Conservation (phyloP, 2,797 vertebrate species). For the Podarcis lilfordi region DNA sequence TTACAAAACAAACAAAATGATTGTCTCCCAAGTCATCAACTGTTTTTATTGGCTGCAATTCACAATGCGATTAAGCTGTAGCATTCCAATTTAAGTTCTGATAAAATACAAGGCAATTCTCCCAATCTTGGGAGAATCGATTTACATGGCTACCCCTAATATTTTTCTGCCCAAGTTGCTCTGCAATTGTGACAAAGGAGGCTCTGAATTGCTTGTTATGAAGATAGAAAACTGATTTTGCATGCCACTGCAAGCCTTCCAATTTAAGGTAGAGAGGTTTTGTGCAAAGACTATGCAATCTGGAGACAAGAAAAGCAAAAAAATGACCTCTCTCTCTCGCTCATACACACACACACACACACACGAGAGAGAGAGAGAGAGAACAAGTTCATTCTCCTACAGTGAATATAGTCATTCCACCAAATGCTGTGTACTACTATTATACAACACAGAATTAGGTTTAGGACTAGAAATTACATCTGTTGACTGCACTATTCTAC, state of each 20-base stretch:
- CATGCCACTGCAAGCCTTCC: background rate
- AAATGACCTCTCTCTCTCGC: background rate
- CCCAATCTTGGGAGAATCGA: background rate
- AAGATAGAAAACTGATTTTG: background rate
- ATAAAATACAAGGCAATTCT: background rate
- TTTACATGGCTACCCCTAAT: background rate
- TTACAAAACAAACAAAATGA: slow-evolving; percentile 22
- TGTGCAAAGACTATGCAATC: background rate
- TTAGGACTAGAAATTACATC: background rate
- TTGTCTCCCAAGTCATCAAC: slow-evolving; percentile 6
- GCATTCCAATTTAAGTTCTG: background rate
- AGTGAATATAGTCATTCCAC: background rate
- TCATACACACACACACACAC: no score
- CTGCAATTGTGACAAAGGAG: background rate
- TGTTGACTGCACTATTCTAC: background rate
- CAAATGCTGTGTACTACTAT: background rate
- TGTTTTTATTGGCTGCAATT: background rate
- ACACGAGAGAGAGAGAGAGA: no score
- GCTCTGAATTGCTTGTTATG: background rate
- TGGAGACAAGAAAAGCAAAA: background rate
- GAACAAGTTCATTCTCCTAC: background rate
- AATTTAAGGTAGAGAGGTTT: background rate
- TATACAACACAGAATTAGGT: background rate
- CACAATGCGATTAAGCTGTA: background rate
- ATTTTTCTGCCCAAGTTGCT: background rate